Evolutionary conservation across 2,797 vertebrate species (phyloP).

Genomic region (Pseudomugil gertrudae): DNA sequence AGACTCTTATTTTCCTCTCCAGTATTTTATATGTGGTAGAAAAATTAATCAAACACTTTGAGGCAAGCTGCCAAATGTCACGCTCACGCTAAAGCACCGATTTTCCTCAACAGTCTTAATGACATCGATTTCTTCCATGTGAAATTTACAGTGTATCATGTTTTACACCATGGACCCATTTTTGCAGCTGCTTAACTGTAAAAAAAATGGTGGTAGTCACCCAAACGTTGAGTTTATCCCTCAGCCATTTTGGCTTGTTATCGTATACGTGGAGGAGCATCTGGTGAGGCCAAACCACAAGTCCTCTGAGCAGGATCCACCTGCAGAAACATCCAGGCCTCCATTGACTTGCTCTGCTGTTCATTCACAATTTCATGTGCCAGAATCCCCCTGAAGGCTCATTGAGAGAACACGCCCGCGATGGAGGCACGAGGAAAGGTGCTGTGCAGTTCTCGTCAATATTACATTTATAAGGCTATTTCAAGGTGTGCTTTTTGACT

Average conservation of each 20-base stretch:
- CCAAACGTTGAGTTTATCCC: constrained; percentile 64
- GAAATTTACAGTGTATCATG: constrained; percentile 72
- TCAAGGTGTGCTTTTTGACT: constrained; percentile 30
- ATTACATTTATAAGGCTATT: constrained; percentile 21
- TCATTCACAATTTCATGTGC: constrained; percentile 72
- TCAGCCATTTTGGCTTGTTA: constrained; percentile 64
- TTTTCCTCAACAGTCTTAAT: constrained; percentile 59
- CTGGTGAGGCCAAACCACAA: constrained; percentile 54
- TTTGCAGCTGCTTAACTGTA: constrained; percentile 59
- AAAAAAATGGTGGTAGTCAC: constrained; percentile 54
- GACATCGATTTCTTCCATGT: constrained; percentile 62
- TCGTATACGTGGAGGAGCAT: constrained; percentile 50
- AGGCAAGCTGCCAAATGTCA: constrained; percentile 14
- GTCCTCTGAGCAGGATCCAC: constrained; percentile 59
- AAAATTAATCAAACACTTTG: constrained; percentile 46
- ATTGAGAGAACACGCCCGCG: constrained; percentile 21
- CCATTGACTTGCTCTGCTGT: constrained; percentile 40
- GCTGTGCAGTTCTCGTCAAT: constrained; percentile 13
- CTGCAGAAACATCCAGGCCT: constrained; percentile 56
- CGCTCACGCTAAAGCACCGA: constrained; percentile 33
- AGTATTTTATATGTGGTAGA: constrained; percentile 20
- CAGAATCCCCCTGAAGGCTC: constrained; percentile 20
- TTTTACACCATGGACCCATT: constrained; percentile 60
- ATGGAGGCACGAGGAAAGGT: constrained; percentile 5
- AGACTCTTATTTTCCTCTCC: constrained; percentile 1